A percentile compares a stretch with the other conserved stretches of the same genome.
phyloP scores from a whole-genome alignment of 1,140 invertebrate genomes.

The Episyrphus balteatus region DNA sequence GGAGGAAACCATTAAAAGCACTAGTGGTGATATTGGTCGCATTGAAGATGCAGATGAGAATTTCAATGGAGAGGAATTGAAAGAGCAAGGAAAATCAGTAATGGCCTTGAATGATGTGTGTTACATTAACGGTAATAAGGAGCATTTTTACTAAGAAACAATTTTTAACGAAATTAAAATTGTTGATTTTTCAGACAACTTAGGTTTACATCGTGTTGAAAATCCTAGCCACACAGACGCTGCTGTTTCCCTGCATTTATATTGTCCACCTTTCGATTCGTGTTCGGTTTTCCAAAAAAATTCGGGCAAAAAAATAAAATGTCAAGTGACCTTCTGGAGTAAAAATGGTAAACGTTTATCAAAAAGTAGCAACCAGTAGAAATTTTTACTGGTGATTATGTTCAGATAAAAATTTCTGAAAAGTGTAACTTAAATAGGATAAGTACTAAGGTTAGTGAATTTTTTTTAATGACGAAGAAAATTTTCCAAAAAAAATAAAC shows the following conservation, averaged over 20 bases:
- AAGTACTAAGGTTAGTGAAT: no score
- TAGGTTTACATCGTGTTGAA: constrained; percentile 92
- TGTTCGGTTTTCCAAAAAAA: constrained; percentile 87
- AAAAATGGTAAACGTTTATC: constrained; percentile 24
- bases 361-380: no score
- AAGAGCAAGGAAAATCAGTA: constrained; percentile 49
- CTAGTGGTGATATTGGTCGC: constrained; percentile 3
- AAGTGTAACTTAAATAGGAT: no score
- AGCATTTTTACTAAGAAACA: constrained; percentile 17
- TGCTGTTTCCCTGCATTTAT: constrained; percentile 89
- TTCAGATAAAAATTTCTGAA: no score
- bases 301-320: constrained; percentile 61
- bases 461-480: no score
- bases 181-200: constrained; percentile 53
- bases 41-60: constrained; percentile 7
- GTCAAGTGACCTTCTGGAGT: constrained; percentile 63
- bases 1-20: constrained; percentile 3
- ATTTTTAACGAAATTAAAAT: neutral
- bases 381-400: no score
- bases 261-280: constrained; percentile 84
- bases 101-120: constrained; percentile 69
- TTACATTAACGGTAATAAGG: constrained; percentile 97
- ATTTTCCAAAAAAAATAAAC: no score
- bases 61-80: constrained; percentile 32
- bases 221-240: constrained; percentile 81